phyloP scores from a whole-genome alignment of 2,797 vertebrate genomes.

The Lutjanus argentimaculatus region DNA sequence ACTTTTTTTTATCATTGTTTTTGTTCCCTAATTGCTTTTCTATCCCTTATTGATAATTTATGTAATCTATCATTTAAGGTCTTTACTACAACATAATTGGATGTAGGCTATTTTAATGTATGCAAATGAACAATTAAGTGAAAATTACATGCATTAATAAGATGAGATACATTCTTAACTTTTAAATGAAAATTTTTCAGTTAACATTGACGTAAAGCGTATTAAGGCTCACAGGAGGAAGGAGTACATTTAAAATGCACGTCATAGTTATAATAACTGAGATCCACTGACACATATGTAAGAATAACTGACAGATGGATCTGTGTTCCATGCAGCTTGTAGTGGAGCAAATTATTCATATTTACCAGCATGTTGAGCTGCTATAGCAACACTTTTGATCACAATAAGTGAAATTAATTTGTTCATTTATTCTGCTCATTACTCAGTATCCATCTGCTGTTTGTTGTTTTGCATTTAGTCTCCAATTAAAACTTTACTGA shows the following conservation, averaged over 20 bases:
- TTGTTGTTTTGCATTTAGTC: neutral
- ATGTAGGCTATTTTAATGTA: neutral
- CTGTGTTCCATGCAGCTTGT: neutral
- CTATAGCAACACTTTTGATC: neutral
- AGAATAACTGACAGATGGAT: neutral
- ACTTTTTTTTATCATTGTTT: neutral
- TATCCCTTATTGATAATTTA: neutral
- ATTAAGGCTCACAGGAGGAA: neutral
- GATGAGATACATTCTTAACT: neutral
- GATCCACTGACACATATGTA: neutral
- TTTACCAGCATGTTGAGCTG: neutral
- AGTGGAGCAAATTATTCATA: neutral
- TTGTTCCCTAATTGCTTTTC: too few species aligned
- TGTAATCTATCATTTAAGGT: neutral
- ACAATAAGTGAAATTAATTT: neutral
- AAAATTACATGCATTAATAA: neutral
- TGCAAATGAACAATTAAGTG: neutral
- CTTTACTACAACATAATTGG: neutral
- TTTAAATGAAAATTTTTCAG: neutral
- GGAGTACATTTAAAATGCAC: too few species aligned
- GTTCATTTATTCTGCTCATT: constrained; percentile 15
- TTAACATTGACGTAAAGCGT: neutral
- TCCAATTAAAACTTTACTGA: neutral
- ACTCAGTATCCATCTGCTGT: neutral
- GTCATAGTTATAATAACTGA: neutral